These are phyloP conservation scores for Sinonovacula constricta DNA, from an alignment of 1,140 invertebrate genomes.

Conservation along the genomic window DNA sequence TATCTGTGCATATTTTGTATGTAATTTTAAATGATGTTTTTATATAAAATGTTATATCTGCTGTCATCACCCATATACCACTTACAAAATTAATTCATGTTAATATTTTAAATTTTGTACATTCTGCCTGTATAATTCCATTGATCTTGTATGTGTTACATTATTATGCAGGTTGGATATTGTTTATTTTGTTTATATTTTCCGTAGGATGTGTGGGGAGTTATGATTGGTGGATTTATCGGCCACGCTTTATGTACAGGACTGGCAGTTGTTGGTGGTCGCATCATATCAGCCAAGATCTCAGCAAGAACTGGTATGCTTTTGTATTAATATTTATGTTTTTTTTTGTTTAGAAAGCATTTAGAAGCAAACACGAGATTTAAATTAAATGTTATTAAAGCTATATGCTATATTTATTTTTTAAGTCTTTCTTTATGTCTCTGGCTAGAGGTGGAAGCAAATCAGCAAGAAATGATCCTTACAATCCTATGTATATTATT, in stretches of 20 bases:
- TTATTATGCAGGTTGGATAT: background rate
- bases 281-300: constrained; percentile 97
- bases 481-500: background rate
- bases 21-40: too few relatives aligned
- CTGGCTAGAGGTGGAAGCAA: background rate
- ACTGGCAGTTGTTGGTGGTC: constrained; percentile 96
- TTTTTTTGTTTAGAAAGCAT: background rate
- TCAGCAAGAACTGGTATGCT: constrained; percentile 91
- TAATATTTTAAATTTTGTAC: too few relatives aligned
- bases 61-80: too few relatives aligned
- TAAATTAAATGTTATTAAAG: background rate
- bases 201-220: constrained; percentile 94
- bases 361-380: background rate
- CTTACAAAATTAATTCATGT: too few relatives aligned
- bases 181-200: constrained; percentile 47
- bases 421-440: background rate
- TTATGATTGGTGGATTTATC: constrained; percentile 93
- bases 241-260: constrained; percentile 98
- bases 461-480: background rate
- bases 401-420: background rate
- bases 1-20: too few relatives aligned
- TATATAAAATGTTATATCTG: too few relatives aligned
- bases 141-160: background rate
- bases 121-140: too few relatives aligned
- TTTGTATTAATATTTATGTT: background rate